These are phyloP conservation scores for Capitulum mitella DNA, from an alignment of 2,888 invertebrate genomes.

Conservation along the genomic window DNA sequence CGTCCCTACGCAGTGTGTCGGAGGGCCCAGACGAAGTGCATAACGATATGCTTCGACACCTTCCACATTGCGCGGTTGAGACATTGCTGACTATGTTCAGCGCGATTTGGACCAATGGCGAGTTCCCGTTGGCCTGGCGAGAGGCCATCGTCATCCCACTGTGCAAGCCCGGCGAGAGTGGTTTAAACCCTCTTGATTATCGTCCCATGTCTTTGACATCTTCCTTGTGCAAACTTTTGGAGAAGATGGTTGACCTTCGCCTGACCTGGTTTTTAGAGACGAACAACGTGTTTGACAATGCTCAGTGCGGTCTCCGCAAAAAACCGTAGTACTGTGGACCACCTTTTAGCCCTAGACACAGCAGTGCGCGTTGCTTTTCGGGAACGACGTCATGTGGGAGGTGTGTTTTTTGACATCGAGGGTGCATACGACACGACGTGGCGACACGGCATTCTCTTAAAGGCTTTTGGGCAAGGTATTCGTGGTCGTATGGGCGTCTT, in stretches of 20 bases:
- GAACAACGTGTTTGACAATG: not conserved
- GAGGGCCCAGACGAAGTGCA: not conserved
- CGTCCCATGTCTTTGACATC: slow-evolving; percentile 13
- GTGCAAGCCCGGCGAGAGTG: not conserved
- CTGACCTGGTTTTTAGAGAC: slow-evolving; percentile 3
- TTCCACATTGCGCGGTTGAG: not conserved
- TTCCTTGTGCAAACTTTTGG: not conserved
- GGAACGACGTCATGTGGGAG: no score
- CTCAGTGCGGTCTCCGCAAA: not conserved
- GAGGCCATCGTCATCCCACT: not conserved
- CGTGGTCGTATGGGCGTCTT: no score
- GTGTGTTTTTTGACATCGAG: no score
- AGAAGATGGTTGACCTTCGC: slow-evolving; percentile 14
- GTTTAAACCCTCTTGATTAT: not conserved
- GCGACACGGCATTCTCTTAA: no score
- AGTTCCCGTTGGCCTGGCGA: not conserved
- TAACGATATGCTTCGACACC: not conserved
- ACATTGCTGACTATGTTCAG: not conserved
- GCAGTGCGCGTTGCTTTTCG: not conserved
- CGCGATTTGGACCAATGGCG: not conserved
- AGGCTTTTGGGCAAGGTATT: no score
- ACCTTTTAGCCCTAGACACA: not conserved
- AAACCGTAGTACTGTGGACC: not conserved
- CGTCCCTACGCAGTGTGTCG: not conserved
- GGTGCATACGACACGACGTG: no score